Percentiles rank a stretch among this genome's conserved stretches.
phyloP scores from a whole-genome alignment of 2,888 invertebrate genomes.

The Fragum sueziense region DNA sequence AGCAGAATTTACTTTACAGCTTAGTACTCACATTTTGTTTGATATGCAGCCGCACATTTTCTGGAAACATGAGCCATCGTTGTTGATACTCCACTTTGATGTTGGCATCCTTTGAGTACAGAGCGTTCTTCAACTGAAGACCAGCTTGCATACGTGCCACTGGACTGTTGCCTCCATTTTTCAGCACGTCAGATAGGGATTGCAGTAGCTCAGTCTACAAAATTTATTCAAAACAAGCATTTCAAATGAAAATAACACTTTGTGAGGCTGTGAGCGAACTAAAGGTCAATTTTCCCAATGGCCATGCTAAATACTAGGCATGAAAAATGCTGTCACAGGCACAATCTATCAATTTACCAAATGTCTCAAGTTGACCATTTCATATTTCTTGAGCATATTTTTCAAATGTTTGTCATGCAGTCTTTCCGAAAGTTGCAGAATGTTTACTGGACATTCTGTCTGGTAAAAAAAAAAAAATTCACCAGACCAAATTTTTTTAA shows the following conservation, averaged over 20 bases:
- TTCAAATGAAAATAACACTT: neutral
- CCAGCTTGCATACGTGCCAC: constrained; percentile 99
- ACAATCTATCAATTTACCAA: too few relatives aligned
- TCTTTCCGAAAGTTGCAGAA: too few relatives aligned
- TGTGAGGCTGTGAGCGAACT: neutral
- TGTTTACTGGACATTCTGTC: too few relatives aligned
- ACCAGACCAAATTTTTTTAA: too few relatives aligned
- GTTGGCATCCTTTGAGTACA: constrained; percentile 95
- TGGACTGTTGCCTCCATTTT: constrained; percentile 93
- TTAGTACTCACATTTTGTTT: constrained; percentile 96
- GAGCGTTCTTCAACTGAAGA: constrained; percentile 97
- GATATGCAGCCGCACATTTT: constrained; percentile 92
- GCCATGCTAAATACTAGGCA: neutral
- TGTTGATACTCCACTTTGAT: constrained; percentile 93
- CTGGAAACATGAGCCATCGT: constrained; percentile 95
- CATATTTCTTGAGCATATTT: too few relatives aligned
- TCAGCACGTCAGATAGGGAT: constrained; percentile 95
- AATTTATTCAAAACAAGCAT: neutral
- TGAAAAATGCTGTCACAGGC: neutral
- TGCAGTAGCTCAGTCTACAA: constrained; percentile 93
- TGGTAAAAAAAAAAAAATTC: too few relatives aligned
- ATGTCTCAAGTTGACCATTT: too few relatives aligned
- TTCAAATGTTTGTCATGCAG: too few relatives aligned
- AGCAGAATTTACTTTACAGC: too few relatives aligned
- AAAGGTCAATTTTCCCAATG: neutral